Base-by-base conservation (phyloP, 1,140 invertebrate species). In the Aphidius ervi region DNA sequence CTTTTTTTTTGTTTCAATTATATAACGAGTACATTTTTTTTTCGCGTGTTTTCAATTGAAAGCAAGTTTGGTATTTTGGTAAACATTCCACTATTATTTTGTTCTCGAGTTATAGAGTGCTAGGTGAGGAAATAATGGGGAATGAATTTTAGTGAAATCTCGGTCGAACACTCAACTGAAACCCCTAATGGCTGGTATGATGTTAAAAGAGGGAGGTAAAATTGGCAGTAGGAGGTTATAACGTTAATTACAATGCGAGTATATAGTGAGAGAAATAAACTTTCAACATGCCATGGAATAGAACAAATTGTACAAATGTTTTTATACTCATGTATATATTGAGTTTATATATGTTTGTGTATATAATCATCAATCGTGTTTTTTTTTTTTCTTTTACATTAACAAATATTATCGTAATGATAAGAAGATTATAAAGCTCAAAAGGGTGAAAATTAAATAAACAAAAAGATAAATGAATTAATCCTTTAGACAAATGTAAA, bases 181-280 rank as follows among this genome's bases (percentile, higher is more conserved):
- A 31, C 39, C 39, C 40, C 50, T 39, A 54, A 37, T n/a, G 40
- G 20, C 20, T 41, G 39, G 39, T 41, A 41, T 54, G 42, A 42
- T 16, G 40, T 8, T 37, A 40, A 37, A 10, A 39, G 49, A 40
- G 52, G 16, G n/a, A 39, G 40, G 2, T 10, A 43, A 10, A 8
- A 10, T 8, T 37, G 8, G 52, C n/a, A 5, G 41, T 16, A 6
- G 46, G n/a, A 40, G 52, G 41, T 54, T 54, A 41, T 59, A 46
- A 49, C 58, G 49, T 59, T 59, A 59, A 59, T 59, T 59, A 59
- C 58, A 42, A 52, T 42, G 54, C 53, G 41, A 56, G 46, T n/a
- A 7, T 10, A 9, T 40, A 49, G 40, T 37, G 16, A 52, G 49
- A 55, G 54, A 47, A 16, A 41, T 61, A 61, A 61, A 61, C 59